phyloP scores from a whole-genome alignment of 1,140 invertebrate genomes.

The Drosophila sproati region DNA sequence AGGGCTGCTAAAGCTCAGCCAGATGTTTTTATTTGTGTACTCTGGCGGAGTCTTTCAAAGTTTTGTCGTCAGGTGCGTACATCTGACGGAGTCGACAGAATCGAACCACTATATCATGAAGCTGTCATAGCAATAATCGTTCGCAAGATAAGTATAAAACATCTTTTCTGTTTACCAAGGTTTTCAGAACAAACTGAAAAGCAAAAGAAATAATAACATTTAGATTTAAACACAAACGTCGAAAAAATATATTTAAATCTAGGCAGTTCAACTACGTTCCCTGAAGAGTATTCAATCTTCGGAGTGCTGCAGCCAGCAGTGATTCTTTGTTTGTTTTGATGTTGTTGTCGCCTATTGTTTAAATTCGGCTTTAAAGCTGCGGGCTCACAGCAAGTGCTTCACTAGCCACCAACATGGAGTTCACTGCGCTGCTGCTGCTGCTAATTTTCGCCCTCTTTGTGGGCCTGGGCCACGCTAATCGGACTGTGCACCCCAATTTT shows the following conservation, averaged over 20 bases:
- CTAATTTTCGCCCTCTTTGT: not conserved
- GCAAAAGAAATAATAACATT: no score
- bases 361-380: constrained; percentile 58
- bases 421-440: constrained; percentile 25
- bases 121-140: no score
- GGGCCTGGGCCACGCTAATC: not conserved
- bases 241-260: no score
- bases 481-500: constrained; percentile 66
- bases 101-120: no score
- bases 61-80: not conserved
- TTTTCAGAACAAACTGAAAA: no score
- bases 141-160: no score
- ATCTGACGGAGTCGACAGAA: no score
- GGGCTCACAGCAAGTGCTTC: not conserved
- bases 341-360: not conserved
- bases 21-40: constrained; percentile 42
- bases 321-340: constrained; percentile 22
- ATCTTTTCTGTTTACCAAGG: no score
- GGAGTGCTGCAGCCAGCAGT: not conserved
- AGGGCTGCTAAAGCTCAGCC: constrained; percentile 2
- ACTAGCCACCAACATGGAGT: constrained; percentile 47
- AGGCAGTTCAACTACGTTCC: no score
- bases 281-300: not conserved
- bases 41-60: not conserved
- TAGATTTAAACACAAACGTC: no score